phyloP scores from a whole-genome alignment of 1,140 invertebrate genomes.

The Trichonephila clavata region DNA sequence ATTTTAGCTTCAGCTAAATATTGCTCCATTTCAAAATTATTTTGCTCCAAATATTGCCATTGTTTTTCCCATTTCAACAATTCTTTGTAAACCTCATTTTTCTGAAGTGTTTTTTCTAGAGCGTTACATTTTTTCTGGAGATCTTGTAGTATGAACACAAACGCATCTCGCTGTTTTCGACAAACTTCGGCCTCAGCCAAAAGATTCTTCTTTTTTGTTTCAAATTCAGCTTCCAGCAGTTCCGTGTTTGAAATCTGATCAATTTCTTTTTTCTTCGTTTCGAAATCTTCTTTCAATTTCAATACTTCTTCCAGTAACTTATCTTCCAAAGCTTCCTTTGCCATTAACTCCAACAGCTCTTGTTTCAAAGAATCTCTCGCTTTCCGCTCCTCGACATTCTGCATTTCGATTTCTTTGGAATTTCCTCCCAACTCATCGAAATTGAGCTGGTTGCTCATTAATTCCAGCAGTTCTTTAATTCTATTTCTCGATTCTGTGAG shows the following conservation, averaged over 20 bases:
- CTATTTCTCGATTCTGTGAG: background rate
- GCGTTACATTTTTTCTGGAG: background rate
- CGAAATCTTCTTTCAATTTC: background rate
- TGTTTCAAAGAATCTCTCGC: background rate
- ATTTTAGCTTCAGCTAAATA: background rate
- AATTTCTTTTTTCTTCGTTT: background rate
- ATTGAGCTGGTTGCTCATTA: constrained; percentile 11
- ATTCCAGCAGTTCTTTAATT: background rate
- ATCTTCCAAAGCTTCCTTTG: constrained; percentile 10
- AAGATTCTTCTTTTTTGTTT: background rate
- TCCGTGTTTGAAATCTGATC: background rate
- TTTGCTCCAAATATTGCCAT: constrained; percentile 46
- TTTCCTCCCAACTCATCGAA: background rate
- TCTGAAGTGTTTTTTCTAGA: background rate
- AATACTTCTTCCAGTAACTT: constrained; percentile 1
- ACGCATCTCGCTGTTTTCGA: background rate
- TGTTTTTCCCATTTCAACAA: background rate
- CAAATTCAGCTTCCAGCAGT: background rate
- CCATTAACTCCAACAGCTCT: constrained; percentile 1
- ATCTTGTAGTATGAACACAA: background rate
- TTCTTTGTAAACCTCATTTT: background rate
- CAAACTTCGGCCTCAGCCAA: background rate
- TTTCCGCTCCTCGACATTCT: background rate
- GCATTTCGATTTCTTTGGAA: background rate
- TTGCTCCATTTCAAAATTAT: constrained; percentile 18